A percentile compares a stretch with the other conserved stretches of the same genome.
Evolutionary conservation across 2,888 invertebrate species (phyloP).

Genomic region (Nematopogon swammerdamellus): DNA sequence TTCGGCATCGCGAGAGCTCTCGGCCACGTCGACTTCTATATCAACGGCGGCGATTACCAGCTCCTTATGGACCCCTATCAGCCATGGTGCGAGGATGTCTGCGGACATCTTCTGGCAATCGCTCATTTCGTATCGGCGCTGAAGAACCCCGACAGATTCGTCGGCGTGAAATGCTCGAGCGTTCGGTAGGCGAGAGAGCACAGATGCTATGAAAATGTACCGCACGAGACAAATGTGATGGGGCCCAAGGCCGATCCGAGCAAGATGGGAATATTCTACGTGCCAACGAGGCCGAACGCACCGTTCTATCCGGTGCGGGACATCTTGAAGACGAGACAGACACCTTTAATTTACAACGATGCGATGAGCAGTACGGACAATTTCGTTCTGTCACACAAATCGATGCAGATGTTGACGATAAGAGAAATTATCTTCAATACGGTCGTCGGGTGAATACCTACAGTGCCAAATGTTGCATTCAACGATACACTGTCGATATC

Average conservation of each 20-base stretch:
- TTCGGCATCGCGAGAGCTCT: conserved; percentile 41
- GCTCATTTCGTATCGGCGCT: conserved; percentile 31
- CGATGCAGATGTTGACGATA: no score
- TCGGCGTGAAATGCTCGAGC: conserved; percentile 30
- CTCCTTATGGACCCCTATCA: conserved; percentile 31
- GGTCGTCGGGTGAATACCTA: no score
- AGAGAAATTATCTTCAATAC: no score
- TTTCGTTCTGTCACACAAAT: no score
- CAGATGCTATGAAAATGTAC: conserved; percentile 25
- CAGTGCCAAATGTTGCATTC: no score
- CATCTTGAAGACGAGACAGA: no score
- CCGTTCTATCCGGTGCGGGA: no score
- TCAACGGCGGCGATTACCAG: conserved; percentile 46
- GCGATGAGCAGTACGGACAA: no score
- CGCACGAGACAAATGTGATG: conserved; percentile 28
- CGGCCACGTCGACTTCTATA: conserved; percentile 43
- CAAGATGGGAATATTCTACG: conserved; percentile 33
- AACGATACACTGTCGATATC: no score
- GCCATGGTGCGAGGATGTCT: conserved; percentile 32
- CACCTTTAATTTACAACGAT: no score
- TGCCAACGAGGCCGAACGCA: conserved; percentile 15
- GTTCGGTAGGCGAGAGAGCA: conserved; percentile 39
- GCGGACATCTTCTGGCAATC: conserved; percentile 39
- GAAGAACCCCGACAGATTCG: conserved; percentile 30
- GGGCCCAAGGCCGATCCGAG: conserved; percentile 25